Evolutionary conservation across 2,113 vertebrate genomes (phyloP).

Genomic region (Ptyas mucosa): DNA sequence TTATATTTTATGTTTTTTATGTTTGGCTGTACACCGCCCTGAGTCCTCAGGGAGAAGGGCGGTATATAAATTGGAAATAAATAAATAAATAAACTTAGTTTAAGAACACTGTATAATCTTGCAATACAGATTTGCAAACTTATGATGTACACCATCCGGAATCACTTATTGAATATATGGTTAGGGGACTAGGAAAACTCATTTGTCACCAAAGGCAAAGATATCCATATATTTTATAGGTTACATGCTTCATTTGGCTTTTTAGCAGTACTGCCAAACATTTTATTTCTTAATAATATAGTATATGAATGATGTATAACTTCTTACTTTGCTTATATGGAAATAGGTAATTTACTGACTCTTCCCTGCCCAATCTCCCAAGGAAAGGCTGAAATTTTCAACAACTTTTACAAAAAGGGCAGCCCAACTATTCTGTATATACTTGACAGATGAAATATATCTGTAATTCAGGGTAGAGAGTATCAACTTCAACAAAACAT

Average conservation of each 20-base stretch:
- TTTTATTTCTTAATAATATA: not conserved
- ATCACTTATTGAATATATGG: not conserved
- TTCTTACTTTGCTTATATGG: not conserved
- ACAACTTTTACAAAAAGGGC: not conserved
- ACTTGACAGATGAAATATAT: not conserved
- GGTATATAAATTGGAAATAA: too few relatives aligned
- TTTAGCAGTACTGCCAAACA: not conserved
- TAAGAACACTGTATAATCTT: conserved; percentile 8
- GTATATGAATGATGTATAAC: not conserved
- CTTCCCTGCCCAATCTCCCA: not conserved
- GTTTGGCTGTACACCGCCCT: too few relatives aligned
- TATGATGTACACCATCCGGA: not conserved
- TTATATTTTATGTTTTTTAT: too few relatives aligned
- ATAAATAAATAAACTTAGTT: too few relatives aligned
- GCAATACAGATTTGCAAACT: fast-evolving
- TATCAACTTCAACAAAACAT: not conserved
- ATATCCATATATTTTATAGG: not conserved
- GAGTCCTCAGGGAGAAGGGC: too few relatives aligned
- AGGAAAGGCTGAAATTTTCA: not conserved
- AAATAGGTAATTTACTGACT: not conserved
- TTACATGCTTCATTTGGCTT: not conserved
- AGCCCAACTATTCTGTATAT: not conserved
- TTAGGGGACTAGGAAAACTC: not conserved
- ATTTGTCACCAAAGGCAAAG: not conserved
- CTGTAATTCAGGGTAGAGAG: not conserved